Percentiles rank a stretch among this genome's conserved stretches.
These are phyloP conservation scores for Thamnaconus septentrionalis DNA, from an alignment of 2,113 vertebrate genomes.

Conservation along the genomic window DNA sequence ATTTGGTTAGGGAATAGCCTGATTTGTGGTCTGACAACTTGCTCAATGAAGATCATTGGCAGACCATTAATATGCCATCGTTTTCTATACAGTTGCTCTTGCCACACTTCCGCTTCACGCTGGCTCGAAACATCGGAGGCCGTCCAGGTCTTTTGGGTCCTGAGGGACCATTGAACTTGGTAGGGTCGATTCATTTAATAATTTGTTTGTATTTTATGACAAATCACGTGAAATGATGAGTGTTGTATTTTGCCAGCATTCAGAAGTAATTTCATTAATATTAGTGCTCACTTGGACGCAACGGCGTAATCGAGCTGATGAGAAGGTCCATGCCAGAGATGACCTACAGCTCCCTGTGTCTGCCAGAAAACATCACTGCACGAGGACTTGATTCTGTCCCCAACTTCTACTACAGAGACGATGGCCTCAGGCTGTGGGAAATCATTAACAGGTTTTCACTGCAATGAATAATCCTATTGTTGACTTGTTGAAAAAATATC, in stretches of 20 bases:
- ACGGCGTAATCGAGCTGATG: slow-evolving; percentile 41
- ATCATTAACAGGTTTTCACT: slow-evolving; percentile 35
- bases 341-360: slow-evolving; percentile 58
- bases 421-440: slow-evolving; percentile 56
- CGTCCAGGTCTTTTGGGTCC: slow-evolving; percentile 1
- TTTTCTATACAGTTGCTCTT: slow-evolving; percentile 30
- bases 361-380: slow-evolving; percentile 56
- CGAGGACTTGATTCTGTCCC: slow-evolving; percentile 52
- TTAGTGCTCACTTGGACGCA: slow-evolving; percentile 43
- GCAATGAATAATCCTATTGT: not conserved
- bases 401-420: slow-evolving; percentile 62
- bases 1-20: too few species aligned
- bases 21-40: too few species aligned
- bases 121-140: not conserved
- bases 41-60: not conserved
- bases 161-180: not conserved
- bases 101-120: slow-evolving; percentile 28
- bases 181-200: not conserved
- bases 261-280: not conserved
- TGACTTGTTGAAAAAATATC: not conserved
- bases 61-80: not conserved
- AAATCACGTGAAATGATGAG: not conserved
- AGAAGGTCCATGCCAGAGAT: slow-evolving; percentile 2
- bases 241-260: not conserved
- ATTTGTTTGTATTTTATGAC: too few species aligned